A percentile compares a stretch with the other conserved stretches of the same genome.
Conservation (phyloP, 2,113 vertebrate species). For the Dasyornis broadbenti region DNA sequence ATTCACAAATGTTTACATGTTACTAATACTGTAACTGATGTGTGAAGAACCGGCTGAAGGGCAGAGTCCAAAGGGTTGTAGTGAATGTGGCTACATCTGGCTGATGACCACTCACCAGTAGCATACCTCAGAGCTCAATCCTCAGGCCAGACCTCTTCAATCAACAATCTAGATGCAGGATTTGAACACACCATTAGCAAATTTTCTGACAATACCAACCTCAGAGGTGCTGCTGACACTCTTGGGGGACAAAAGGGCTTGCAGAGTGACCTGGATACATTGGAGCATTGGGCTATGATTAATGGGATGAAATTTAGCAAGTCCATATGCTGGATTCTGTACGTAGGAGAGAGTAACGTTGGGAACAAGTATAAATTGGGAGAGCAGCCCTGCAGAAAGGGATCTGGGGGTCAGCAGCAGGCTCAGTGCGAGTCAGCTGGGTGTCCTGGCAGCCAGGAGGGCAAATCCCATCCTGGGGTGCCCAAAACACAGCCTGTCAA, state of each 20-base stretch:
- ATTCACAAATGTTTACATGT: neutral
- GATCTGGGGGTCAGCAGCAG: neutral
- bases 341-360: rapidly evolving
- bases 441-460: neutral
- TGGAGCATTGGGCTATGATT: neutral
- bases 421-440: rapidly evolving
- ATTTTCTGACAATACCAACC: neutral
- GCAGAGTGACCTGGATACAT: neutral
- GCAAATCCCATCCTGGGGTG: neutral
- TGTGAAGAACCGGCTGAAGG: neutral
- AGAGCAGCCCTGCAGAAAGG: neutral
- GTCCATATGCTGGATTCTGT: neutral
- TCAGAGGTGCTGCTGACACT: neutral
- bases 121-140: neutral
- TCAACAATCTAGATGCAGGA: neutral
- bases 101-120: rapidly evolving
- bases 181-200: neutral
- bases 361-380: rapidly evolving
- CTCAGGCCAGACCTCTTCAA: neutral
- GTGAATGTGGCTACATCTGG: neutral
- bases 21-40: neutral
- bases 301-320: neutral
- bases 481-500: neutral
- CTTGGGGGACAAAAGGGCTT: neutral
- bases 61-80: neutral